Conservation (phyloP, 2,797 vertebrate genomes). For the Margarornis squamiger region DNA sequence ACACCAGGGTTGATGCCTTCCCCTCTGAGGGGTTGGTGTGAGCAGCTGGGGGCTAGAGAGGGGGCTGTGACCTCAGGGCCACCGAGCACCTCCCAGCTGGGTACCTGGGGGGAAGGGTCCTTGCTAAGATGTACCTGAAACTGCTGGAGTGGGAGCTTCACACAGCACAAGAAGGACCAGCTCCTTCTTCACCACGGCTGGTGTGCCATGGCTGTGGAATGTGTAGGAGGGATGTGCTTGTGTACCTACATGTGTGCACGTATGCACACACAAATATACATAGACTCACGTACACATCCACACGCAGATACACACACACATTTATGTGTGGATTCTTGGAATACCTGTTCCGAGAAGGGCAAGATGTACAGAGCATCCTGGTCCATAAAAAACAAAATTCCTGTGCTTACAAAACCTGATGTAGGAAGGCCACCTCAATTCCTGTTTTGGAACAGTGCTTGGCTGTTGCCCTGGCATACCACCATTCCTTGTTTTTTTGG, state of each 20-base stretch:
- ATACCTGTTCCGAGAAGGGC: background rate
- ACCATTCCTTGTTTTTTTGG: background rate
- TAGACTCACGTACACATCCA: fast-evolving
- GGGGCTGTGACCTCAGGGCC: background rate
- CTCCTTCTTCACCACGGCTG: too few species aligned
- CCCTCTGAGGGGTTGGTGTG: background rate
- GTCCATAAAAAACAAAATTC: background rate
- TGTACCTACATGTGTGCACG: fast-evolving
- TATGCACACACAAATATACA: fast-evolving
- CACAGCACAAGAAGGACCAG: fast-evolving
- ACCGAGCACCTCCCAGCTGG: fast-evolving
- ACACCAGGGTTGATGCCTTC: background rate
- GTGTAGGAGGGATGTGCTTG: fast-evolving
- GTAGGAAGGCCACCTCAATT: fast-evolving
- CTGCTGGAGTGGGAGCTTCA: fast-evolving
- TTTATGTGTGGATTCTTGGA: fast-evolving
- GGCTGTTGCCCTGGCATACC: fast-evolving
- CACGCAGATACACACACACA: too few species aligned
- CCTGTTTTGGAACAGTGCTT: background rate
- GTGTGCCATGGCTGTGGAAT: fast-evolving
- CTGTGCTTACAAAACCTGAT: too few species aligned
- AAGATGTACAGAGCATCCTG: fast-evolving
- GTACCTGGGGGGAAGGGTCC: background rate
- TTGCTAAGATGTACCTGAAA: background rate
- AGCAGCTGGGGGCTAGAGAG: background rate